These are phyloP conservation scores for Acanthaster planci DNA, from an alignment of 35 echinoderm and acorn worm species.

Conservation along the genomic window DNA sequence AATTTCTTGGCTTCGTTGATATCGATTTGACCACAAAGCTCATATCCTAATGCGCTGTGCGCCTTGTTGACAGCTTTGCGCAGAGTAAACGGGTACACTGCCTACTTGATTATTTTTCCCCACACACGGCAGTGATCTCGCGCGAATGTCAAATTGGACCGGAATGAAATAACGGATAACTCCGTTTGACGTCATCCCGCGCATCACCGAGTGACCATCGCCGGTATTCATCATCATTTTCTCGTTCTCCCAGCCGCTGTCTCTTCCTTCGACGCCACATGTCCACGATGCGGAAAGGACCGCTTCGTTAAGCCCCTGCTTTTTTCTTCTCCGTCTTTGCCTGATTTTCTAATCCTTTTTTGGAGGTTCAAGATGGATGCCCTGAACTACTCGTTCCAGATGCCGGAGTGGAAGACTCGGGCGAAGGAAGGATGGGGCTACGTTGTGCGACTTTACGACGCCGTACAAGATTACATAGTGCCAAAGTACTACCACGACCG, in stretches of 20 bases:
- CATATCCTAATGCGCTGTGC: background rate
- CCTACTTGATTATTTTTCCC: no score
- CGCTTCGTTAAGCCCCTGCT: background rate
- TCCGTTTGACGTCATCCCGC: background rate
- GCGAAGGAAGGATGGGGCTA: slow-evolving; percentile 63
- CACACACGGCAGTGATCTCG: no score
- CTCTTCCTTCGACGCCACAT: background rate
- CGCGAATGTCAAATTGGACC: slow-evolving; percentile 14
- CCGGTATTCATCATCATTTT: slow-evolving; percentile 3
- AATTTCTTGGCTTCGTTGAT: background rate
- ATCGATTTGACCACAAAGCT: background rate
- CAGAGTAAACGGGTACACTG: no score
- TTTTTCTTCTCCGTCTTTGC: background rate
- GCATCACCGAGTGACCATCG: background rate
- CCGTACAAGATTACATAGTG: slow-evolving; percentile 85
- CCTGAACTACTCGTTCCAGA: slow-evolving; percentile 67
- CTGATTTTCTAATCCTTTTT: background rate
- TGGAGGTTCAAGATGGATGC: slow-evolving; percentile 48
- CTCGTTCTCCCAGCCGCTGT: background rate
- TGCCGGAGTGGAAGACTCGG: slow-evolving; percentile 76
- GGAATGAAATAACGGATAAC: background rate
- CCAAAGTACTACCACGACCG: slow-evolving; percentile 89
- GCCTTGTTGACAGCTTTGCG: no score
- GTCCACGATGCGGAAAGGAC: no score
- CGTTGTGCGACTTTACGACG: slow-evolving; percentile 55